Percentiles rank a stretch among this genome's conserved stretches.
Conservation (phyloP, 2,113 vertebrate species). For the Numida meleagris region DNA sequence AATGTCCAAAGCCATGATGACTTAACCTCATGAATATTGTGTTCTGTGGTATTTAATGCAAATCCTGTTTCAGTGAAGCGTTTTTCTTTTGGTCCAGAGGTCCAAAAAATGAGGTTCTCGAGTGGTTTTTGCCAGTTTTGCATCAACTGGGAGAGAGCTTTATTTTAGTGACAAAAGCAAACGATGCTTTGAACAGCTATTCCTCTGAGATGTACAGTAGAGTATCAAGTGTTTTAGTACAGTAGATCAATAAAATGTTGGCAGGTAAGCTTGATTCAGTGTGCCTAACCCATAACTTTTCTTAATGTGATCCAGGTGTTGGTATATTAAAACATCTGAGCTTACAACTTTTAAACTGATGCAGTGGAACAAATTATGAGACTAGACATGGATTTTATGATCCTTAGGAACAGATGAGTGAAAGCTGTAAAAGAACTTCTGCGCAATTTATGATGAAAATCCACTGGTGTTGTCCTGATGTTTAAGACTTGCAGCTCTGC, state of each 20-base stretch:
- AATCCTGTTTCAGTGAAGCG: neutral
- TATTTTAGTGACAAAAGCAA: neutral
- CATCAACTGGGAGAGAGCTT: neutral
- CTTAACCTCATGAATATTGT: neutral
- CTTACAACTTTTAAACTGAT: neutral
- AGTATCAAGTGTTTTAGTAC: neutral
- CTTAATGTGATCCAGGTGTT: neutral
- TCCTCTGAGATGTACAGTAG: neutral
- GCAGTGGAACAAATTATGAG: neutral
- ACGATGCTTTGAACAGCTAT: neutral
- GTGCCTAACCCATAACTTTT: neutral
- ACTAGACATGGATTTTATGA: neutral
- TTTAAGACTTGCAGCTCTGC: neutral
- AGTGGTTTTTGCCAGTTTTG: accelerated
- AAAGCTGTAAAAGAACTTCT: neutral
- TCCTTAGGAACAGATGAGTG: neutral
- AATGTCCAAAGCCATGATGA: neutral
- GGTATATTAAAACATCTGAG: neutral
- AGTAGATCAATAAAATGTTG: neutral
- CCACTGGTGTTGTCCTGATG: neutral
- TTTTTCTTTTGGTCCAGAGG: neutral
- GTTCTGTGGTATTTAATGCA: neutral
- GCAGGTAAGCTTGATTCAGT: neutral
- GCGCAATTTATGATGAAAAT: neutral
- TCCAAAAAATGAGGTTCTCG: neutral